A percentile compares a stretch with the other conserved stretches of the same genome.
Evolutionary conservation across 2,113 vertebrate genomes (phyloP).

Genomic region (Probosciger aterrimus): DNA sequence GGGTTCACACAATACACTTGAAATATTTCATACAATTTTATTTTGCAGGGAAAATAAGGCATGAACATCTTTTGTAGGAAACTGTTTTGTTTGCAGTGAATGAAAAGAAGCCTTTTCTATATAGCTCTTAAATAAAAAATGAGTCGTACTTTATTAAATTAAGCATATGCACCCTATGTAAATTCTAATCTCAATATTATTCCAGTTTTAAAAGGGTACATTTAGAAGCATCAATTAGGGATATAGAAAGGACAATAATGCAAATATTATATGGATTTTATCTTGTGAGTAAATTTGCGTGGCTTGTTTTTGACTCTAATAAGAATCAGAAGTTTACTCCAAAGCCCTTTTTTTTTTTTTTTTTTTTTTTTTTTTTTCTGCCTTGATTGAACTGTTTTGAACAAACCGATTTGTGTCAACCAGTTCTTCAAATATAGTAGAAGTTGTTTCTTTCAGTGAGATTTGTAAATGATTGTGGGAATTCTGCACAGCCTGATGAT

Average conservation of each 20-base stretch:
- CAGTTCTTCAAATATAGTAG: neutral
- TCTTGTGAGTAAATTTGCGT: neutral
- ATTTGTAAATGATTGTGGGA: neutral
- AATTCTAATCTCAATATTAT: neutral
- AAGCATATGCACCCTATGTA: neutral
- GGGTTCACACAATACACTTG: slow-evolving; percentile 36
- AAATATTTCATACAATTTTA: slow-evolving; percentile 41
- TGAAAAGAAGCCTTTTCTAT: neutral
- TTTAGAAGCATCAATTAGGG: neutral
- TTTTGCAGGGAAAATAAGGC: slow-evolving; percentile 48
- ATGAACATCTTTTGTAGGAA: slow-evolving; percentile 46
- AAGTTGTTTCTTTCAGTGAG: neutral
- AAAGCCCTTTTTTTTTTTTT: neutral
- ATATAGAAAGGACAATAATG: neutral
- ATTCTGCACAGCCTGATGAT: neutral
- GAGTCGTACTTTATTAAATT: neutral
- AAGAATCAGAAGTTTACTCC: neutral
- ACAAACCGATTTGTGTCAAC: neutral
- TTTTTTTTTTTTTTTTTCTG: neutral
- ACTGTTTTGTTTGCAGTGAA: neutral
- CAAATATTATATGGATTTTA: neutral
- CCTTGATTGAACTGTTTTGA: neutral
- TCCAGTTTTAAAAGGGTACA: neutral
- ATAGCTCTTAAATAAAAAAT: neutral
- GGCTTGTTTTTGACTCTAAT: neutral